Evolutionary conservation across 2,888 invertebrate species (phyloP), one percentile per base, ranked within the genome.

Genomic region (Hypselothyrea guttata): DNA sequence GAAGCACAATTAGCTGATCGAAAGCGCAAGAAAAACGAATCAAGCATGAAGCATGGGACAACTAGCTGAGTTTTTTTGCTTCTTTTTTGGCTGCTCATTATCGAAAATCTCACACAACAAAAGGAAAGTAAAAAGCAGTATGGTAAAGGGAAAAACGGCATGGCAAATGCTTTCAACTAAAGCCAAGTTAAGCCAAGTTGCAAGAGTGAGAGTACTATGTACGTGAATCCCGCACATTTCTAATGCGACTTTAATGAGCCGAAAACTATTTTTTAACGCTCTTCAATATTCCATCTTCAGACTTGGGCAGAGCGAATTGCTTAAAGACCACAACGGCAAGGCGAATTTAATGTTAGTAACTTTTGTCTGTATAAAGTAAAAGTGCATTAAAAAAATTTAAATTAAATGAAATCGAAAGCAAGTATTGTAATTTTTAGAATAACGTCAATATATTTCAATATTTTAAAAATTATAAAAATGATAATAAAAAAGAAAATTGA

Each of bases 241-340:
- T 77, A 74, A 82, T 76, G 64, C 57, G 49, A 52, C 59, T 77
- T 68, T 71, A 78, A 78, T 82, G 60, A 63, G 58, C 38, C 38
- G 44, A 41, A 57, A n/a, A 44, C 57, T 53, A 57, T 62, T 52
- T 71, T 13, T 11, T 27, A 40, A 16, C 16, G 28, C 9, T 41
- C 8, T 54, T 60, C 48, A 53, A 60, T 22, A 22, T 2, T 22
- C 22, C 22, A 22, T 4, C 2, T 5, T 22, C 5, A 22, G 2
- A 5, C 22, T 2, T 22, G 71, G 75, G 58, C 60, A 69, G 51
- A 12, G 12, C 53, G 42, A 70, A 70, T 73, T 54, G 53, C 27
- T 48, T 35, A 37, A 37, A 18, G 9, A 5, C 22, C 2, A 22
- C 5, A 5, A 22, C 2, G 2, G 22, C 22, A 4, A 22, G 5